Conservation (phyloP, 2,113 vertebrate species). For the Pleuronectes platessa region DNA sequence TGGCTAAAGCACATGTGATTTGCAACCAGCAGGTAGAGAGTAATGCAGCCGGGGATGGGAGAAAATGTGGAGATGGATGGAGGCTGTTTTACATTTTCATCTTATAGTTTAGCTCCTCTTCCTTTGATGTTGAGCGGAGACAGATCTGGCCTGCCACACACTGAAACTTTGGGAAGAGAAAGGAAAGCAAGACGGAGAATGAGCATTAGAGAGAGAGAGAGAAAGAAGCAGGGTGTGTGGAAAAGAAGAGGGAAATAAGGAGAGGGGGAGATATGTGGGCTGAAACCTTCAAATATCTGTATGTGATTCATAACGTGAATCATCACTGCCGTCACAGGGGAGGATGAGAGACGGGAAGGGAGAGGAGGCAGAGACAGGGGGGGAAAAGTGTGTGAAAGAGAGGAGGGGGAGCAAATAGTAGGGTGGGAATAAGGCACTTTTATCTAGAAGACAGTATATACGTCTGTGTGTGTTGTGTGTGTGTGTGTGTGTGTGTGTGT, state of each 20-base stretch:
- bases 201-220: neutral
- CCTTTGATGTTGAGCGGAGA: constrained; percentile 45
- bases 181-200: constrained; percentile 25
- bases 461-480: neutral
- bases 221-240: neutral
- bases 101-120: constrained; percentile 48
- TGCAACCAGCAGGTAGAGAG: constrained; percentile 29
- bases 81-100: constrained; percentile 32
- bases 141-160: constrained; percentile 47
- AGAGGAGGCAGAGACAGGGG: constrained; percentile 17
- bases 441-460: constrained; percentile 18
- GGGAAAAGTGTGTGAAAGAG: constrained; percentile 22
- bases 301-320: constrained; percentile 75
- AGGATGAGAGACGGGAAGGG: constrained; percentile 38
- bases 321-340: constrained; percentile 57
- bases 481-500: constrained; percentile 27
- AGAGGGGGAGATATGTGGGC: constrained; percentile 55
- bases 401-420: constrained; percentile 17
- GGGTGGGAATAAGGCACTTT: constrained; percentile 25
- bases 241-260: constrained; percentile 27
- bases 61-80: neutral
- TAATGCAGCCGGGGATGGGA: neutral
- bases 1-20: constrained; percentile 42
- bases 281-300: constrained; percentile 71
- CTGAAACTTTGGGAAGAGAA: constrained; percentile 49